Evolutionary conservation across 2,888 invertebrate species (phyloP).

Genomic region (Ophion ventricosus): DNA sequence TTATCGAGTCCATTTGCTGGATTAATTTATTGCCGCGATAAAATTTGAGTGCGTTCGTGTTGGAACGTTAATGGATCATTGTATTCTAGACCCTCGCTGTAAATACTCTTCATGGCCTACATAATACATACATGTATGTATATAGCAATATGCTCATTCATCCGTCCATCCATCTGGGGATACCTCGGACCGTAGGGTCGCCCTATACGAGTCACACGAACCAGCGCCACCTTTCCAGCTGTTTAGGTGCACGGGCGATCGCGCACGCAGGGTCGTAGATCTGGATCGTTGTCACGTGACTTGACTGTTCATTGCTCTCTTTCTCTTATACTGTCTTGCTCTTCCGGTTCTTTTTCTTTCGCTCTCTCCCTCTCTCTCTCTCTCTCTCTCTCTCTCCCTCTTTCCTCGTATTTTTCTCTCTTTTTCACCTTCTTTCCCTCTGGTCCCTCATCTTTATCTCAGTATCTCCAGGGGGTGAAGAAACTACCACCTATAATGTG

Average conservation of each 20-base stretch:
- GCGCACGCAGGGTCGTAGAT: slow-evolving; percentile 63
- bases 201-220: slow-evolving; percentile 50
- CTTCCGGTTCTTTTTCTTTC: slow-evolving; percentile 14
- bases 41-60: slow-evolving; percentile 50
- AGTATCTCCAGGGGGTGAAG: slow-evolving; percentile 33
- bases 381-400: slow-evolving; percentile 17
- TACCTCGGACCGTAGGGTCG: slow-evolving; percentile 46
- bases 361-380: not conserved
- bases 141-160: slow-evolving; percentile 24
- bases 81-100: slow-evolving; percentile 47
- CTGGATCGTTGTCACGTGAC: slow-evolving; percentile 63
- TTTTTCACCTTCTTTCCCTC: not conserved
- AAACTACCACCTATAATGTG: slow-evolving; percentile 54
- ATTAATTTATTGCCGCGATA: slow-evolving; percentile 48
- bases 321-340: slow-evolving; percentile 31
- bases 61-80: slow-evolving; percentile 56
- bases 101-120: slow-evolving; percentile 31
- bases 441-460: slow-evolving; percentile 15
- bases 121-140: slow-evolving; percentile 18
- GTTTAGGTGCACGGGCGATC: slow-evolving; percentile 54
- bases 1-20: slow-evolving; percentile 40
- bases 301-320: slow-evolving; percentile 59
- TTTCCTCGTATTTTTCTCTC: not conserved
- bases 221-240: slow-evolving; percentile 42
- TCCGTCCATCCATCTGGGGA: slow-evolving; percentile 42